Evolutionary conservation across 2,797 vertebrate species (phyloP), one percentile per base, ranked within the genome.

Genomic region (Otus scops): DNA sequence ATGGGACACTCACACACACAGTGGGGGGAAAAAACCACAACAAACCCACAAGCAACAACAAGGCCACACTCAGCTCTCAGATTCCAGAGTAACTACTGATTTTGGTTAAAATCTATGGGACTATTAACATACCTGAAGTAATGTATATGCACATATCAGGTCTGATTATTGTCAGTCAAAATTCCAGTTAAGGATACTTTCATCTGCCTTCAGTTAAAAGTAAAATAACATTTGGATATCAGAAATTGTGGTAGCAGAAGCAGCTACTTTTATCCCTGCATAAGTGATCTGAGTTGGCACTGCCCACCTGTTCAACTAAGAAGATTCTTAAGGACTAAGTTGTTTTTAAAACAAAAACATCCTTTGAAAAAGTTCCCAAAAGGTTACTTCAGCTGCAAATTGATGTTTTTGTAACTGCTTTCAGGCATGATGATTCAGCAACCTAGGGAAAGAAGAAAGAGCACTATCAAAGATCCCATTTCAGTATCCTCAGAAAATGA

Each of bases 11-110:
- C 43, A 45, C 43, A 43, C 41, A 41, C 41, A 41, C 16, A 32
- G 3, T 5, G 23, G 3, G 6, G 3, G 26, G 26, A 17, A 5
- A 28, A 15, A 23, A 11, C 10, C 6, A 17, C 9, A 16, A 17
- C 7, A 41, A 41, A 7, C 39, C 39, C 16, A 16, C 16, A 17
- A 17, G 7, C 41, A 4, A 13, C 24, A 34, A 45, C 5, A 4
- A 54, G 15, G 22, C 13, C 30, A 73, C 6, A 30, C 10, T 53
- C 30, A 4, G 17, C 8, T 71, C 36, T 71, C 51, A 54, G 13
- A 92, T 65, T 78, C 26, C 59, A 85, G 10, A 74, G 11, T 43
- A 95, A 51, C 22, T 78, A 65, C 8, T 20, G 11, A 86, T 67
- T 79, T 67, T 27, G 76, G 10, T 36, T 70, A 41, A 84, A 86